Evolutionary conservation across 2,797 vertebrate species (phyloP), one percentile per base, ranked within the genome.

Genomic region (Cuniculus paca): DNA sequence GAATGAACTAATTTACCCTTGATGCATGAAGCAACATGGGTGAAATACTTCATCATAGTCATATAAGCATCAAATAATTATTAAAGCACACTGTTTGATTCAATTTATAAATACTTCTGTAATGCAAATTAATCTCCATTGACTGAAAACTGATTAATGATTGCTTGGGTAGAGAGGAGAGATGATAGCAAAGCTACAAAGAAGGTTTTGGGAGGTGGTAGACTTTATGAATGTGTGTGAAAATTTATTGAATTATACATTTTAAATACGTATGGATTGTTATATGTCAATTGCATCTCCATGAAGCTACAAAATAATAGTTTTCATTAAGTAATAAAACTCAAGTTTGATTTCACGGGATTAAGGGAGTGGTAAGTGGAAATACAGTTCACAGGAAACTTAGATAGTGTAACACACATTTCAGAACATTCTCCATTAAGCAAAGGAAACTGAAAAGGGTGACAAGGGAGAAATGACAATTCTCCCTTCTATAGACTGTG

Each of bases 221-320:
- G 45, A 8, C 22, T 68, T 87, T 50, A 12, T 24, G 11, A 17
- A 2, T 31, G 0, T 26, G 7, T 12, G 9, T 65, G 16, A 60
- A 61, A 39, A 13, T 13, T 42, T 6, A 65, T 13, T n/a, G 11
- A 48, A 36, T 7, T 50, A 9, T 50, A 26, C 8, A 11, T 50
- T 87, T 82, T 65, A 68, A 82, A 89, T 10, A 52, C 6, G 5
- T 34, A 28, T 4, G 16, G 7, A 88, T 60, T 7, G 1, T n/a
- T 24, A 3, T 19, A 56, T 79, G 26, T 56, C 61, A 78, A 1
- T 72, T 58, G 56, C 22, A 65, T 19, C 56, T 36, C 52, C 20
- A 1, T 0, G 0, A n/a, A 56, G 8, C 36, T 68, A 0, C 39
- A 17, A 60, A 68, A 42, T 16, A 39, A 72, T 31, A 7, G 2